These are phyloP conservation scores for Gymnoscopelus microlampas DNA, from an alignment of 2,797 vertebrate species.

Conservation along the genomic window DNA sequence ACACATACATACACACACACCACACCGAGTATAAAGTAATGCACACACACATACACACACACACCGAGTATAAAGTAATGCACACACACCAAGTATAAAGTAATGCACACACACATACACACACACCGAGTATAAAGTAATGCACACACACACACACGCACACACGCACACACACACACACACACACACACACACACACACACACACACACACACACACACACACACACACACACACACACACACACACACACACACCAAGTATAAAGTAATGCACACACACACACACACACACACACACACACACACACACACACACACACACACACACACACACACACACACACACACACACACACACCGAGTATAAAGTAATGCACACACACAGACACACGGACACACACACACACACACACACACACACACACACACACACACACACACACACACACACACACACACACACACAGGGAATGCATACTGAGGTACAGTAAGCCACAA, in stretches of 20 bases:
- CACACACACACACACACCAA: background rate
- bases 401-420: too few species aligned
- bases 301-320: background rate
- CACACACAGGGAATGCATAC: background rate
- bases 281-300: background rate
- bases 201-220: too few species aligned
- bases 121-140: background rate
- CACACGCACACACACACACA: background rate
- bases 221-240: background rate
- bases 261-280: background rate
- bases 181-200: background rate
- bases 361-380: background rate
- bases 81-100: too few species aligned
- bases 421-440: too few species aligned
- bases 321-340: background rate
- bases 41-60: background rate
- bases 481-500: constrained; percentile 6
- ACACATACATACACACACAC: background rate
- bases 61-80: too few species aligned
- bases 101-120: background rate
- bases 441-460: too few species aligned
- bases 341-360: background rate
- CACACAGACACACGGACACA: too few species aligned
- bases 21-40: too few species aligned
- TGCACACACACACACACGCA: background rate